Base-by-base conservation (phyloP, 2,888 invertebrate species). In the Penaeus monodon region DNA sequence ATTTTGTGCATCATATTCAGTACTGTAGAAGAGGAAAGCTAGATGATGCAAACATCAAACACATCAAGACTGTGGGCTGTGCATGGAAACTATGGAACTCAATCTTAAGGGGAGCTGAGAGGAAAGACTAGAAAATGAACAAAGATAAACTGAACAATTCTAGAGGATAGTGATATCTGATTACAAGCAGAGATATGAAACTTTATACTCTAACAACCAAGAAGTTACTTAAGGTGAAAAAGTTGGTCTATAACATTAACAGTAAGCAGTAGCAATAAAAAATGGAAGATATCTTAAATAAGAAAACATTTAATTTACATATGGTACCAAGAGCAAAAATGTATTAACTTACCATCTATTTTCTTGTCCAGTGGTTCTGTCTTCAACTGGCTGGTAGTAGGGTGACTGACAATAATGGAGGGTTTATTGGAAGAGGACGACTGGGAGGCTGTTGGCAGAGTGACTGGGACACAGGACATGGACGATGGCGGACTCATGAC, bases 301-400 rank as follows among this genome's bases (percentile, higher is more conserved):
- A 17, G 57, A 73, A 29, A 73, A 33, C 38, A 27, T 73, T 73
- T 73, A 73, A 73, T 27, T 38, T 73, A 8, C 27, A 27, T 38
- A 73, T 73, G 22, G 38, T 73, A 33, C 73, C 27, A 27, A 73
- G 29, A 38, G 73, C 22, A 27, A 38, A 73, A 73, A 10, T 27
- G 38, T 24, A 29, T 73, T 38, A 29, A 78, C 88, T 84, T 85
- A 88, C 88, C 88, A 73, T 88, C 88, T 29, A 79, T 38, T 33
- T 88, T 85, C 79, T 81, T 85, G 22, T 87, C 88, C 73, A 80
- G n/a, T 14, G 89, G 89, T 70, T 89, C 89, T n/a, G 84, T 64
- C 77, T 88, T 88, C 38, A 86, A 82, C 24, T 83, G 83, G 33
- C 64, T 84, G 73, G 80, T 68, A 65, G 81, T 73, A 22, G 86